Base-by-base conservation (phyloP, 2,888 invertebrate genomes). In the Caenorhabditis sulstoni region DNA sequence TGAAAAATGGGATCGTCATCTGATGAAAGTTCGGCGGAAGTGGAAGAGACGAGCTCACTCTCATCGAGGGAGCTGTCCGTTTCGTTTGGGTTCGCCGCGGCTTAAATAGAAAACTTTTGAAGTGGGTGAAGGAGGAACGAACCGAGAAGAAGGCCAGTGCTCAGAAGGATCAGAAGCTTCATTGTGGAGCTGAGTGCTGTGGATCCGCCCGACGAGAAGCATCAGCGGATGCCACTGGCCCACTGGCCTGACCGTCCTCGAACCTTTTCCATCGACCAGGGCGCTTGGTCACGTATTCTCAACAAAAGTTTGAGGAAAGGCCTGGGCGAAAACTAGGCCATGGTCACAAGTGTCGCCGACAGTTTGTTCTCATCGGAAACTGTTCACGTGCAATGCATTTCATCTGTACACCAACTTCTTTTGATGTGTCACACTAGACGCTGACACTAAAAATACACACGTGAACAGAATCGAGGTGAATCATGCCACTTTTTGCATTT, bases 401-500 rank as follows among this genome's bases (percentile, higher is more conserved):
- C 29, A 29, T 5, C 29, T 29, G 29, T 29, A 29, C 29, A 29
- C 29, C 29, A 5, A 3, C 29, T 29, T 29, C 29, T 29, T 29
- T 29, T 29, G 29, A 29, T 29, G 29, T 29, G 29, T 29, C 29
- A 29, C 29, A 5, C n/a, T n/a, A n/a, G n/a, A n/a, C n/a, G 3
- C 29, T 29, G 29, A 29, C 29, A 29, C 29, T 29, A 29, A 29
- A 29, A 29, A 29, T 29, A 29, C 7, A 29, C 71, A 71, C 62
- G 71, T 71, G 62, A 71, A 71, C 20, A 57, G 41, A 29, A 29
- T 29, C 29, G 7, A 11, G 11, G 41, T 71, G 71, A 71, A 71
- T 71, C 71, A 71, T 71, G 71, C 71, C 71, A 71, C 52, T 53
- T 71, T 71, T 58, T 66, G 55, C 55, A 55, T 57, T 55, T 57